Base-by-base conservation (phyloP, 2,113 vertebrate species). In the Piprites chloris region DNA sequence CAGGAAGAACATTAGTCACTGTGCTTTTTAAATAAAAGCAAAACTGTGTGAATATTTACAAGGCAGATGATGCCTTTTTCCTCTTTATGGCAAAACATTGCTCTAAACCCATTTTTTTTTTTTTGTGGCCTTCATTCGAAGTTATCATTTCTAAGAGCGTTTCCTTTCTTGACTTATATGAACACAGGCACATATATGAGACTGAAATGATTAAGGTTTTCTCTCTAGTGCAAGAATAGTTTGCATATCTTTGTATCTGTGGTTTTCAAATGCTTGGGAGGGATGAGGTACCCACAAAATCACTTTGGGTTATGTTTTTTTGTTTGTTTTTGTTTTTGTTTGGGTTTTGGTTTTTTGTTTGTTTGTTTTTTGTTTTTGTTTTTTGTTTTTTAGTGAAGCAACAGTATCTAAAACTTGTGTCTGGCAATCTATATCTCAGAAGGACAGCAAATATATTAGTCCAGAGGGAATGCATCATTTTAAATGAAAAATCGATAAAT, bases 401-500 rank as follows among this genome's bases (percentile, higher is more conserved):
- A 53, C 76, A 91, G 73, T 37, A 92, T 63, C 69, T 80, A 59
- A 92, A 92, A 69, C 33, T 28, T 44, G 49, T 6, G 49, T 18
- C 17, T 21, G 27, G n/a, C 35, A 75, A 93, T 66, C 81, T 76
- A 72, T 80, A 91, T 93, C 87, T 89, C 74, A 86, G 72, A 62
- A 65, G 94, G 74, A 71, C 79, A 90, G 88, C 87, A 95, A 94
- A 95, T 71, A 76, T 22, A 67, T 89, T 81, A 96, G 90, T n/a
- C 87, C 91, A 47, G 91, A 62, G 72, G 87, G 75, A 91, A 90
- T 94, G 63, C 91, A 95, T 94, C 61, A 90, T 95, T 96, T 97
- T 92, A 93, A 97, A 68, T 90, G 88, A 89, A 94, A 97, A 97
- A 93, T 92, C 89, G 55, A 85, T 96, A 95, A 95, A 95, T 93